Evolutionary conservation across 1,140 invertebrate genomes (phyloP), one percentile per base, ranked within the genome.

Genomic region (Halesus radiatus): DNA sequence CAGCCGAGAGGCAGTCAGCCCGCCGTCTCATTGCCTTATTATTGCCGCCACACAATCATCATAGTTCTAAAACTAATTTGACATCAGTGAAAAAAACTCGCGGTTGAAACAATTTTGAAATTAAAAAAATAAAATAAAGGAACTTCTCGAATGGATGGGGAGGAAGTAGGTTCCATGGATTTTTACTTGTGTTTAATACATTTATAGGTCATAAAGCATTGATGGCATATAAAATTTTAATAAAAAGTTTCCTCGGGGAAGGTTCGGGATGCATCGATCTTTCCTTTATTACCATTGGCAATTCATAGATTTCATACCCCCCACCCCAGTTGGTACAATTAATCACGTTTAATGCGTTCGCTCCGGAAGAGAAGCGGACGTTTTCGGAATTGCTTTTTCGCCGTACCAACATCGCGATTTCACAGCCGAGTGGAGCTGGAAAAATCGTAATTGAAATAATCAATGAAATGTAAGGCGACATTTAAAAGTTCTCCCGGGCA

Each of bases 391-490:
- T 78, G 76, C 76, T 66, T 78, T n/a, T 78, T 78, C 62, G 53
- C 62, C 60, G 60, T 53, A 54, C 60, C 15, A 53, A 78, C 62
- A 68, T 64, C 50, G 22, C 62, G 76, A 78, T 78, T 68, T 68
- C 76, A 78, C 62, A 45, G 52, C 75, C 23, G 60, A 78, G 50
- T 58, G 54, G 66, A 58, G 77, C 22, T 64, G 54, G 53, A 79
- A 79, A 79, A 79, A 73, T 75, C n/a, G 72, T 79, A 79, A 79
- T 79, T 79, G 78, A 79, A 79, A 79, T 79, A 79, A 79, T 79
- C 78, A 79, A 79, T 79, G 58, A 79, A 79, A 79, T 79, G 78
- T 62, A 74, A 60, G 78, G 58, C 58, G 78, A 80, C 66, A 77
- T 80, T 80, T 77, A 80, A 80, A 76, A 70, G 29, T 76, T 80